Evolutionary conservation across 2,113 vertebrate genomes (phyloP), one percentile per base, ranked within the genome.

Genomic region (Pangasianodon hypophthalmus): DNA sequence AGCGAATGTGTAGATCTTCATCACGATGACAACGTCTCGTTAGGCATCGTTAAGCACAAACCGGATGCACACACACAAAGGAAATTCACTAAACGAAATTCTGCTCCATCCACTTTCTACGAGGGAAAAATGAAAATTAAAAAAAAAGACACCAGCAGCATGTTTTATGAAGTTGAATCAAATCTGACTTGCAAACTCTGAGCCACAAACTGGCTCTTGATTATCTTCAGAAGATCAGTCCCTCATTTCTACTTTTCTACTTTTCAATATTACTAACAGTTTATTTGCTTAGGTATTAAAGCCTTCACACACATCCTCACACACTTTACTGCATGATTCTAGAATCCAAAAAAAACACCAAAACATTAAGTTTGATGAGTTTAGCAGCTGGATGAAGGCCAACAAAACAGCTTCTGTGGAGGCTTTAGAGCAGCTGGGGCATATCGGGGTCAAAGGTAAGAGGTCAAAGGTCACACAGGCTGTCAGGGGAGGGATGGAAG

Each of bases 401-500:
- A 79, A 81, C 79, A 79, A 58, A 21, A 46, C 11, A 5, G 56
- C 44, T 58, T 77, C 50, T 18, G 86, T 58, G 75, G 13, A 1
- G 10, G 54, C 52, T n/a, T 29, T 4, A 21, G 86, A 77, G 69
- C 52, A 58, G 50, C 32, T 77, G 32, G 48, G 86, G 32, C 69
- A 44, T n/a, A 3, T 6, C 5, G 7, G 54, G 54, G 54, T 82
- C 50, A 56, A 32, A 79, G 75, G 44, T 46, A 77, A 77, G 19
- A 86, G 67, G 69, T 87, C 67, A 87, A 26, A 75, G n/a, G 52
- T 75, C 52, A 87, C 8, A 54, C 48, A 71, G n/a, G 64, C 85
- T 73, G 32, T 67, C 67, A 54, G 48, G 48, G 85, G 85, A 87
- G 52, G 13, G 86, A 56, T 8, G 26, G 71, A 87, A 58, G 50